phyloP scores from a whole-genome alignment of 2,797 vertebrate species.

The Sebastes alutus region DNA sequence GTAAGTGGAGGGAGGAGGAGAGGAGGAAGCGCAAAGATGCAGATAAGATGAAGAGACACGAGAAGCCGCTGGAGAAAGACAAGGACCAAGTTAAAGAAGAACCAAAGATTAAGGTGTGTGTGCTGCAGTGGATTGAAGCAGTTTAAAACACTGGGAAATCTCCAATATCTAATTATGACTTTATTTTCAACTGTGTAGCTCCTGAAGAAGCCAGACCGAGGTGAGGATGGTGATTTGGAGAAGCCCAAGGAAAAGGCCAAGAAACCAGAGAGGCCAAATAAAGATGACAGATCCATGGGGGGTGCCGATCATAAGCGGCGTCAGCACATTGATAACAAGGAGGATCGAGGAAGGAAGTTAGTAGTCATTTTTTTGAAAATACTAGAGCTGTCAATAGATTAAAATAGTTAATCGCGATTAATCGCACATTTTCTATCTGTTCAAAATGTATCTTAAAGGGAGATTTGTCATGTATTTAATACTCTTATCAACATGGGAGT shows the following conservation, averaged over 20 bases:
- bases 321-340: conserved; percentile 88
- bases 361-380: conserved; percentile 17
- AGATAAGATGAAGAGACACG: conserved; percentile 92
- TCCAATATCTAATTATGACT: background rate
- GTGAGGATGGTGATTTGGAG: conserved; percentile 89
- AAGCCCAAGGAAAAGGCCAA: conserved; percentile 91
- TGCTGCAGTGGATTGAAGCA: background rate
- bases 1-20: conserved; percentile 98
- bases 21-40: conserved; percentile 94
- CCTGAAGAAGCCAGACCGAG: conserved; percentile 93
- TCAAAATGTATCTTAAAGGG: too few species aligned
- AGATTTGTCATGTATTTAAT: too few species aligned
- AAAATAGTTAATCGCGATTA: too few species aligned
- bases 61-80: conserved; percentile 89
- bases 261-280: conserved; percentile 89
- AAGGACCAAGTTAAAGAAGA: conserved; percentile 93
- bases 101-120: conserved; percentile 96
- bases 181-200: conserved; percentile 84
- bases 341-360: conserved; percentile 91
- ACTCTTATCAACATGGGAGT: too few species aligned
- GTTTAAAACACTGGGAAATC: background rate
- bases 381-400: background rate
- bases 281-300: conserved; percentile 87
- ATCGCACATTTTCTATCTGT: too few species aligned
- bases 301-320: conserved; percentile 85